phyloP scores from a whole-genome alignment of 1,140 invertebrate species.

The Conus betulinus region DNA sequence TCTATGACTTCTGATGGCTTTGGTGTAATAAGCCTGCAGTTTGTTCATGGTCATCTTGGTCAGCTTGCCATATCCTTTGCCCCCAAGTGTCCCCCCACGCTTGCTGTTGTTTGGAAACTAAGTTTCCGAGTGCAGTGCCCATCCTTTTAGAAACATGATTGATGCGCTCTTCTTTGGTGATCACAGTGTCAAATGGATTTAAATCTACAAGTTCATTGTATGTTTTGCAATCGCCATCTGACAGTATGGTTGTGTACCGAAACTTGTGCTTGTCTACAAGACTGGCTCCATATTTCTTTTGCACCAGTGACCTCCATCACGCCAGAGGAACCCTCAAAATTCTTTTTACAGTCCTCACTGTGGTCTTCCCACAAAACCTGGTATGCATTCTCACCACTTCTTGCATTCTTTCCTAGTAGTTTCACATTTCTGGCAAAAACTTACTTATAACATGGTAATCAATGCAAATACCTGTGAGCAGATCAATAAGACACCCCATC shows the following conservation, averaged over 20 bases:
- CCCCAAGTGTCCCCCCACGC: not conserved
- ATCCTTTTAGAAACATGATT: conserved; percentile 26
- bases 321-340: conserved; percentile 26
- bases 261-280: not conserved
- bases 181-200: not conserved
- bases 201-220: not conserved
- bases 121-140: not conserved
- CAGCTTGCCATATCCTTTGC: not conserved
- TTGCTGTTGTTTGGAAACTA: conserved; percentile 6
- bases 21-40: conserved; percentile 1
- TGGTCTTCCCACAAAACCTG: not conserved
- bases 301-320: not conserved
- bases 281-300: not conserved
- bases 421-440: not conserved
- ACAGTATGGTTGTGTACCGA: conserved; percentile 13
- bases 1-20: not conserved
- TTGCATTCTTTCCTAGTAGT: not conserved
- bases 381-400: not conserved
- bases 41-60: conserved; percentile 10
- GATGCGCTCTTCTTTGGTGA: conserved; percentile 32
- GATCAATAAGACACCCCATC: not conserved
- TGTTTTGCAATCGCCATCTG: conserved; percentile 14
- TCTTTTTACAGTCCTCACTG: not conserved
- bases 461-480: not conserved
- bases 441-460: not conserved